Evolutionary conservation across 2,797 vertebrate species (phyloP).

Genomic region (Meda fulgida): DNA sequence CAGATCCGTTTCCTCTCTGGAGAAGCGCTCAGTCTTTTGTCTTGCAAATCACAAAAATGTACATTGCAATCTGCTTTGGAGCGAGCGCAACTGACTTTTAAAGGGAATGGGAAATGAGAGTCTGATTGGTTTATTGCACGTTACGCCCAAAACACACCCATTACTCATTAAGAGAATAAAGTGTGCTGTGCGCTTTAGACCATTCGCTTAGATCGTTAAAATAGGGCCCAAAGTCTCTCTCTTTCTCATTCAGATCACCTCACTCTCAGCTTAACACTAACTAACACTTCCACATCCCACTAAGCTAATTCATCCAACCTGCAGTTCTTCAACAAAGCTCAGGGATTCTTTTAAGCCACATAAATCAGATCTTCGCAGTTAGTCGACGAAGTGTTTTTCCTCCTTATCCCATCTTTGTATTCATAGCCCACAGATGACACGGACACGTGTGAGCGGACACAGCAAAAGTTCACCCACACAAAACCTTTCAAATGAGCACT

Average conservation of each 20-base stretch:
- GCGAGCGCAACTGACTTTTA: too few relatives aligned
- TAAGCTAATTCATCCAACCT: conserved; percentile 62
- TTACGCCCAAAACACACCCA: too few relatives aligned
- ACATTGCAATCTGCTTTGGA: too few relatives aligned
- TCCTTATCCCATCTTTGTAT: conserved; percentile 36
- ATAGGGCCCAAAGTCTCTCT: not conserved
- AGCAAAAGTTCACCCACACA: conserved; percentile 59
- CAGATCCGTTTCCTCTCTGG: too few relatives aligned
- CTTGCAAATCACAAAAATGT: too few relatives aligned
- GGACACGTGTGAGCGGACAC: conserved; percentile 44
- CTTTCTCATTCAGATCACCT: conserved; percentile 27
- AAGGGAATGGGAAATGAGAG: too few relatives aligned
- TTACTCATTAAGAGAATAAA: too few relatives aligned
- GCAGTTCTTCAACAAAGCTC: conserved; percentile 36
- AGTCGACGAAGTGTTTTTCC: conserved; percentile 31
- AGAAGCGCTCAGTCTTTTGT: too few relatives aligned
- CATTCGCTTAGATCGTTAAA: too few relatives aligned
- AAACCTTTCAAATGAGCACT: conserved; percentile 45
- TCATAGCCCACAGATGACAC: conserved; percentile 54
- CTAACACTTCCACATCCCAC: conserved; percentile 58
- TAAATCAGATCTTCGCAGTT: conserved; percentile 34
- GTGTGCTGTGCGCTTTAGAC: too few relatives aligned
- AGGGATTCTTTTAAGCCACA: conserved; percentile 42
- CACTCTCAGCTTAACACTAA: conserved; percentile 13
- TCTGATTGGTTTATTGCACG: too few relatives aligned